Conservation (phyloP, 1,140 invertebrate genomes). For the Lethocerus indicus region DNA sequence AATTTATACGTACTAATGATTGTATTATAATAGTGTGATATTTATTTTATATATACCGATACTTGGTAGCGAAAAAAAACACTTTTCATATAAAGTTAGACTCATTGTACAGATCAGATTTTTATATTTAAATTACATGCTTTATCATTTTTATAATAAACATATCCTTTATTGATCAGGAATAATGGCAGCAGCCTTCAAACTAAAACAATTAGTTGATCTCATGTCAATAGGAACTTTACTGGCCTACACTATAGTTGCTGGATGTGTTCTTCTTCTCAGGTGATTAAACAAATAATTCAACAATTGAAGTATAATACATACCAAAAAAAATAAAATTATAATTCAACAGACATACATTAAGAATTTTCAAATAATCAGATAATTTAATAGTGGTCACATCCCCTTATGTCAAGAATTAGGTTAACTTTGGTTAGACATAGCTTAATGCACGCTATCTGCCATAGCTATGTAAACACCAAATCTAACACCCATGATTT, state of each 20-base stretch:
- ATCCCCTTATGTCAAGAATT: no score
- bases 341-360: not conserved
- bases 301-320: not conserved
- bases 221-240: slow-evolving; percentile 91
- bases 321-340: not conserved
- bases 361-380: no score
- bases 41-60: not conserved
- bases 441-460: no score
- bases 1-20: not conserved
- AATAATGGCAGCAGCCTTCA: slow-evolving; percentile 71
- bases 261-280: slow-evolving; percentile 68
- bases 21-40: not conserved
- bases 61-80: not conserved
- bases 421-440: no score
- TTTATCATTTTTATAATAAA: not conserved
- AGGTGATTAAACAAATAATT: not conserved
- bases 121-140: not conserved
- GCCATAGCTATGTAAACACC: no score
- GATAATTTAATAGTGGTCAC: no score
- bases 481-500: not conserved
- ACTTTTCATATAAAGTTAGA: not conserved
- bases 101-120: not conserved
- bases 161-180: slow-evolving; percentile 30
- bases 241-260: slow-evolving; percentile 79
- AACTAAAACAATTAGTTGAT: slow-evolving; percentile 74